Base-by-base conservation (phyloP, 1,140 invertebrate genomes). In the Leptinotarsa texana region DNA sequence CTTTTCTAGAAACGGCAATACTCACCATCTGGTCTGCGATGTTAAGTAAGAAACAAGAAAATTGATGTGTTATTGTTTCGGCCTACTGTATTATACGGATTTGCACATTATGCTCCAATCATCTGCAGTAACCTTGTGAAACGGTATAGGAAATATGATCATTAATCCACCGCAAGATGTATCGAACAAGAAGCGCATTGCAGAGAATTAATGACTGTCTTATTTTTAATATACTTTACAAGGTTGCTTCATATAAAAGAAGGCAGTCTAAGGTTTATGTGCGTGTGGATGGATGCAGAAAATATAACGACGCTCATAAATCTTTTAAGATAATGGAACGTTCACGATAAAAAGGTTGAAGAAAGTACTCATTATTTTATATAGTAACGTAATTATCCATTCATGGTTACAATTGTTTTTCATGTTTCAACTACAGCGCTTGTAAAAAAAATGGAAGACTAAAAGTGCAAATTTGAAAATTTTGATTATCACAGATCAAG, bases 1-100 rank as follows among this genome's bases (percentile, higher is more conserved):
- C 22, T 18, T 63, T 63, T 6, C 62, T 63, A 63, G n/a, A 63
- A 63, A 18, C 2, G n/a, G 22, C 22, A 63, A 13, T 18, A 63
- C n/a, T 18, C n/a, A 63, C 62, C n/a, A 22, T 63, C 62, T 63
- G 62, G 6, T 63, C 62, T 13, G 62, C 62, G 62, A 63, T 18
- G n/a, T 13, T 63, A 3, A 63, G 22, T 63, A 63, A 11, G 22
- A 18, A 63, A 18, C 62, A 63, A 13, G 62, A 42, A 42, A 42
- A 42, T 42, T 42, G 33, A 42, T 42, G 33, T 42, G 33, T 42
- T 42, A 42, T 42, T 42, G 33, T 42, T 42, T 42, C 33, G 33
- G 33, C 33, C 33, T 42, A 42, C 33, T 57, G 51, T 57, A 57
- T 57, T 18, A 57, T 57, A 57, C n/a, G 17, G 51, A 57, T 57